Percentiles rank a stretch among this genome's conserved stretches.
These are phyloP conservation scores for Drosophila paramelanica DNA, from an alignment of 2,888 invertebrate species.

Conservation along the genomic window DNA sequence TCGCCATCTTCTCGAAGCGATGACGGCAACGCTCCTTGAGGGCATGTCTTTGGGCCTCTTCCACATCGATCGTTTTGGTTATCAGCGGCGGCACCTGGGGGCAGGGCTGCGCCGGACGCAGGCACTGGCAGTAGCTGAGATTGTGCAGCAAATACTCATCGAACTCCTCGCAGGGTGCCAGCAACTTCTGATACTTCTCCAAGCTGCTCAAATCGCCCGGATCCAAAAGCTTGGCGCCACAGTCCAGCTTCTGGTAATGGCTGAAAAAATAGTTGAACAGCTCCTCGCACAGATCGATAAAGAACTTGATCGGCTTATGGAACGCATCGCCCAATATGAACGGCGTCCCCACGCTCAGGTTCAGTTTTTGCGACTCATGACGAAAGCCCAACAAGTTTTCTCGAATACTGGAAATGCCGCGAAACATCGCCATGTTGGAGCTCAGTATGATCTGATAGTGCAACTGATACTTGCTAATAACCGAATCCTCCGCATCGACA, in stretches of 20 bases:
- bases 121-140: slow-evolving; percentile 74
- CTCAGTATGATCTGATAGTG: slow-evolving; percentile 58
- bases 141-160: slow-evolving; percentile 72
- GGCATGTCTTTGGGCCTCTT: slow-evolving; percentile 26
- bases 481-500: slow-evolving; percentile 53
- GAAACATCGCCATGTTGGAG: slow-evolving; percentile 48
- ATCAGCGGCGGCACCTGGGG: background rate
- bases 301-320: slow-evolving; percentile 78
- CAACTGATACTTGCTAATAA: slow-evolving; percentile 64
- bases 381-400: slow-evolving; percentile 58
- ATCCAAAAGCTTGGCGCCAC: slow-evolving; percentile 63
- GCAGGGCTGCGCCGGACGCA: slow-evolving; percentile 40
- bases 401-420: slow-evolving; percentile 50
- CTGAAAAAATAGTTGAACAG: slow-evolving; percentile 75
- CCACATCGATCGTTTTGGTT: fast-evolving
- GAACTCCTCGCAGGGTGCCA: slow-evolving; percentile 71
- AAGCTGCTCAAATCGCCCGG: slow-evolving; percentile 60
- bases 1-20: slow-evolving; percentile 32
- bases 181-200: slow-evolving; percentile 60
- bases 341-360: slow-evolving; percentile 46
- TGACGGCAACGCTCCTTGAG: slow-evolving; percentile 38
- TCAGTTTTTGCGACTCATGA: slow-evolving; percentile 43
- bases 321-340: slow-evolving; percentile 73
- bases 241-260: slow-evolving; percentile 59
- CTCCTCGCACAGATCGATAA: slow-evolving; percentile 70